These are phyloP conservation scores for Eumerus sabulonum DNA, from an alignment of 2,888 invertebrate genomes.

Conservation along the genomic window DNA sequence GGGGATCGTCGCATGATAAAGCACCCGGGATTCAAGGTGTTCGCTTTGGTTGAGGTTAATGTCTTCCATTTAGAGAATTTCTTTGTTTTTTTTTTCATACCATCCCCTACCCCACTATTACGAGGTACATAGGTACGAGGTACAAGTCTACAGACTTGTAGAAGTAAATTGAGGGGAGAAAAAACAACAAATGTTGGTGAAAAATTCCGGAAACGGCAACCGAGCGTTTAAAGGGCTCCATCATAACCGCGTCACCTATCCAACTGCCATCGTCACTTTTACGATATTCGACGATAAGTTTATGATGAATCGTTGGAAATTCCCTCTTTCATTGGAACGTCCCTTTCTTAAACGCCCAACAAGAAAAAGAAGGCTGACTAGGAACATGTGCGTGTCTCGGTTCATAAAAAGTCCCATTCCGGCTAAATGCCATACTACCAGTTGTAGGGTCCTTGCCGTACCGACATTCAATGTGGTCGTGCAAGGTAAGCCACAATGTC, in stretches of 20 bases:
- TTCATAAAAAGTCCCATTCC: conserved; percentile 30
- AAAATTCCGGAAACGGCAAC: conserved; percentile 26
- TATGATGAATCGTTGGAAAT: conserved; percentile 32
- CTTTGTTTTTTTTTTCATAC: not conserved
- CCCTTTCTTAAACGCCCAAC: too few relatives aligned
- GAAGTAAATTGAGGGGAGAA: not conserved
- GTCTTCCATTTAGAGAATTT: conserved; percentile 3
- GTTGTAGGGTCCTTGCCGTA: not conserved
- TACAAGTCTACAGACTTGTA: too few relatives aligned
- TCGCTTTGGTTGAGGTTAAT: conserved; percentile 12
- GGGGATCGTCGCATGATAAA: not conserved
- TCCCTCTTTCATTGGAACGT: conserved; percentile 3
- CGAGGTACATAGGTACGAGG: too few relatives aligned
- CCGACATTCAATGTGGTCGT: not conserved
- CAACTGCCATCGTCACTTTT: too few relatives aligned
- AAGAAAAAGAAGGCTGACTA: not conserved
- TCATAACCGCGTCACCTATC: too few relatives aligned
- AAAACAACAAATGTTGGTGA: conserved; percentile 15
- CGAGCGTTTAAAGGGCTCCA: conserved; percentile 40
- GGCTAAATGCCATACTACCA: conserved; percentile 33
- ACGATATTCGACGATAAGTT: conserved; percentile 22
- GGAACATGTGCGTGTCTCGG: conserved; percentile 29
- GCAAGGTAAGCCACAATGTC: conserved; percentile 18
- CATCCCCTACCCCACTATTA: too few relatives aligned
- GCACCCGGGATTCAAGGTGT: conserved; percentile 23